These are phyloP conservation scores for Cavia porcellus DNA, from an alignment of 2,113 vertebrate genomes.

Conservation along the genomic window DNA sequence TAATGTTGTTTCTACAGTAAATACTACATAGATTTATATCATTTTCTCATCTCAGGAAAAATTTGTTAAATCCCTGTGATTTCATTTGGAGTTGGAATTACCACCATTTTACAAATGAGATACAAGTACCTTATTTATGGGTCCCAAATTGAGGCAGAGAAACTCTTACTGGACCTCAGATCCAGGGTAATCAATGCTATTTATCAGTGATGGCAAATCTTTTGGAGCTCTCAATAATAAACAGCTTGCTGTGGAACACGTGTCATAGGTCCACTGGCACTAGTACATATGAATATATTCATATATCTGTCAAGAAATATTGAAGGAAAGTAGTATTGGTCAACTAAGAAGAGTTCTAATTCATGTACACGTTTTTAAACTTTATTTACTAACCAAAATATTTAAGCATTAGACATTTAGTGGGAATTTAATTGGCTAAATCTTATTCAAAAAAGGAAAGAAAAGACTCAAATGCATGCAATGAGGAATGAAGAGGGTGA, in stretches of 20 bases:
- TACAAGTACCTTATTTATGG: neutral
- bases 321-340: neutral
- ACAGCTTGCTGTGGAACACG: neutral
- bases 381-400: neutral
- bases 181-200: neutral
- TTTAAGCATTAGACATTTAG: neutral
- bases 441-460: too few species aligned
- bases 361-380: conserved; percentile 9
- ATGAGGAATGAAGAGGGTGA: too few species aligned
- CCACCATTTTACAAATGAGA: neutral
- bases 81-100: neutral
- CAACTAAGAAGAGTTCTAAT: neutral
- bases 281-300: neutral
- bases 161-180: too few species aligned
- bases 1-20: neutral
- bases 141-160: neutral
- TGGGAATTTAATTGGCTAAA: conserved; percentile 20
- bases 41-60: conserved; percentile 47
- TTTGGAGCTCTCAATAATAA: neutral
- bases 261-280: neutral
- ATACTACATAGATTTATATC: neutral
- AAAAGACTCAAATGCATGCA: too few species aligned
- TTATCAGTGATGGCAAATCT: neutral
- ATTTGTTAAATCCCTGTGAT: neutral
- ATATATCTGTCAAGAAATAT: neutral